A percentile compares a stretch with the other conserved stretches of the same genome.
Conservation (phyloP, 92 coral and sea anemone genomes). For the Paramuricea clavata region DNA sequence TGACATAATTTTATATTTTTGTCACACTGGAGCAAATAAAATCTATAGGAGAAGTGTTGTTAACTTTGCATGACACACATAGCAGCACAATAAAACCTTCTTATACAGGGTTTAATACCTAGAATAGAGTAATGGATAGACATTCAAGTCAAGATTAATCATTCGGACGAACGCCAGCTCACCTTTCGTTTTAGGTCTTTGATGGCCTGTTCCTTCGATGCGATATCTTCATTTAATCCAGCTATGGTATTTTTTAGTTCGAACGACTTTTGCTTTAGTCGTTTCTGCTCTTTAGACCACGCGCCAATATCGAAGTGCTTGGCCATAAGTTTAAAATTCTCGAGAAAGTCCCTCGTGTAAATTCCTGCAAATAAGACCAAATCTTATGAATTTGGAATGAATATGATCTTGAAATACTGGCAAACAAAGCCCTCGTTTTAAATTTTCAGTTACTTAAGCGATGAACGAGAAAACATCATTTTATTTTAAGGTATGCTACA, state of each 20-base stretch:
- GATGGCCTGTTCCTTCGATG: neutral
- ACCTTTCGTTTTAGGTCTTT: neutral
- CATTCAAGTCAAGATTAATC: neutral
- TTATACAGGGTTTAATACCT: too few relatives aligned
- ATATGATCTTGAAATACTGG: neutral
- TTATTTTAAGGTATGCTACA: neutral
- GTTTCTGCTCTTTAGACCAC: neutral
- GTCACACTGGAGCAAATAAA: too few relatives aligned
- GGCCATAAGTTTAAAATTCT: neutral
- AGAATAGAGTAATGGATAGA: neutral
- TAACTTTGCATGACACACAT: too few relatives aligned
- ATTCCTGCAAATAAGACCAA: neutral
- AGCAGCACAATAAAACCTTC: neutral
- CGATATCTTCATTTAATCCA: neutral
- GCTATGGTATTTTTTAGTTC: neutral
- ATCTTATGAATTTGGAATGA: neutral
- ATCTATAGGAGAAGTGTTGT: too few relatives aligned
- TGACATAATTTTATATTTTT: too few relatives aligned
- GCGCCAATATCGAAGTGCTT: conserved; percentile 7
- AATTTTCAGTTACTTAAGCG: neutral
- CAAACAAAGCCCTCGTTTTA: conserved; percentile 11
- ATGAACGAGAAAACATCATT: neutral
- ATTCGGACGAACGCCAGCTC: neutral
- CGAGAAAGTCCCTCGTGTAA: neutral
- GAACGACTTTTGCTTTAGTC: neutral